Evolutionary conservation across 2,113 vertebrate species (phyloP), one percentile per base, ranked within the genome.

Genomic region (Caracal caracal): DNA sequence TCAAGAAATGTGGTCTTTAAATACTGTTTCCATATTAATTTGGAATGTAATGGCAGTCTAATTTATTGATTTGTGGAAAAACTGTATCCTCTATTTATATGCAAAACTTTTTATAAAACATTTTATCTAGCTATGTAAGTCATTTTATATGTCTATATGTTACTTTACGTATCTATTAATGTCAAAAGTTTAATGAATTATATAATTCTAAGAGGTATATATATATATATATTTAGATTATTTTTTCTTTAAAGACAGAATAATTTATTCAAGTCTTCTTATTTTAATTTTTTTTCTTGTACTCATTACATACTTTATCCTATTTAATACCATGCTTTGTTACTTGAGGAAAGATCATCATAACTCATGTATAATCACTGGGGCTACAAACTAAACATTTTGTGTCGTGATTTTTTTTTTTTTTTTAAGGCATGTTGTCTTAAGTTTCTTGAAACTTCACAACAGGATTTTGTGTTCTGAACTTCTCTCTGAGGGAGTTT

Each of bases 271-370:
- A 87, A 43, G 2, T 66, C 51, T 63, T 93, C 22, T 43, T 43
- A 43, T 43, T 43, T 43, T 43, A 43, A 95, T 49, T 79, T 87
- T 88, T 88, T 92, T 90, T 93, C n/a, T 93, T 84, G 3, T 33
- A 63, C 22, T 95, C 28, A 66, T 92, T 84, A 84, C 3, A 37
- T 84, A 81, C 20, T 89, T 88, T 85, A 20, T 81, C 37, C 78
- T 75, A 19, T 47, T 94, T 89, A 94, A 82, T 90, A 56, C 22
- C 10, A 61, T 79, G 26, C 2, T 90, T 96, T 56, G 10, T 37
- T 76, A 76, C 17, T 95, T 85, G 16, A 91, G 43, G 53, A 86
- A 95, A 61, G 3, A 65, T 6, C 8, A 91, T 35, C 73, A 56
- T 76, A 19, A 59, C n/a, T 70, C 0, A 83, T 43, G 56, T 3